These are phyloP conservation scores for Pseudolycoriella hygida DNA, from an alignment of 2,888 invertebrate species.

Conservation along the genomic window DNA sequence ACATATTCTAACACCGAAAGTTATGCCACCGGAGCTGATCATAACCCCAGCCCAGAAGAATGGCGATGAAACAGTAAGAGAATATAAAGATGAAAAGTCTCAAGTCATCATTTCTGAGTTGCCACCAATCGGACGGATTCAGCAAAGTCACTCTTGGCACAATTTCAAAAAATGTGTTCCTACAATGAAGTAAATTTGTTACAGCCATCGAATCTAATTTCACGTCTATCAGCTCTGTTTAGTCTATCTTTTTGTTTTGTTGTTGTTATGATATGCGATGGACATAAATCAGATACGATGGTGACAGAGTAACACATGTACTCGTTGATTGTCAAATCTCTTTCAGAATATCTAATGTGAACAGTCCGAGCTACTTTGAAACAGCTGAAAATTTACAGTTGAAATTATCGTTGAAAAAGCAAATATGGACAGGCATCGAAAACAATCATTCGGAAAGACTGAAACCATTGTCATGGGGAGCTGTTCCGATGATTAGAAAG, in stretches of 20 bases:
- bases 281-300: too few relatives aligned
- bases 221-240: too few relatives aligned
- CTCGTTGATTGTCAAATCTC: not conserved
- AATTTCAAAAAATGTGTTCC: slow-evolving; percentile 19
- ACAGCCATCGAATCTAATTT: not conserved
- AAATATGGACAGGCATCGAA: slow-evolving; percentile 49
- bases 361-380: slow-evolving; percentile 6
- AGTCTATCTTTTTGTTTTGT: too few relatives aligned
- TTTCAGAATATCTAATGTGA: not conserved
- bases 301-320: too few relatives aligned
- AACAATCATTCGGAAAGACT: slow-evolving; percentile 14
- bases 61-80: not conserved
- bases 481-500: slow-evolving; percentile 34
- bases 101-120: slow-evolving; percentile 13
- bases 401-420: slow-evolving; percentile 49
- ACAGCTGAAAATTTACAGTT: slow-evolving; percentile 32
- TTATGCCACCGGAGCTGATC: not conserved
- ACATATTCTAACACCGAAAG: slow-evolving; percentile 6
- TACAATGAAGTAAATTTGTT: slow-evolving; percentile 14
- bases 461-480: slow-evolving; percentile 47
- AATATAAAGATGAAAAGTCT: not conserved
- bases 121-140: slow-evolving; percentile 15
- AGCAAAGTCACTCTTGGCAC: slow-evolving; percentile 26
- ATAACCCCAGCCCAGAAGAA: slow-evolving; percentile 1
- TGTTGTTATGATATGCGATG: too few relatives aligned